Evolutionary conservation across 1,140 invertebrate species (phyloP).

Genomic region (Ceratina calcarata): DNA sequence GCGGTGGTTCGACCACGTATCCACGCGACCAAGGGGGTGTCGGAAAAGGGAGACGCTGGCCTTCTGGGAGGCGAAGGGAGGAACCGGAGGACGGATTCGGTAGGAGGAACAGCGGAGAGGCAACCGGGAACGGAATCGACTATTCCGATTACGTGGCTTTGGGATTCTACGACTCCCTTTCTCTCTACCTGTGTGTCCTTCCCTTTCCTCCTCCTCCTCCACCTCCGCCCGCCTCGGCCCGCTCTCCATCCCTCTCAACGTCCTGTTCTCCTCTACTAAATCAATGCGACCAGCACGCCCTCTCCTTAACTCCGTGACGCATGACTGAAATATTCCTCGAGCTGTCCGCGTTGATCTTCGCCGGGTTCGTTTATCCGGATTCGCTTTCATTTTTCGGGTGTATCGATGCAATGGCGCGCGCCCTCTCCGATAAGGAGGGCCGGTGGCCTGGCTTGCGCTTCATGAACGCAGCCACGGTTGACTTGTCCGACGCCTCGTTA

Average conservation of each 20-base stretch:
- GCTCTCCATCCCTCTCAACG: slow-evolving; percentile 27
- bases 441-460: background rate
- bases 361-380: slow-evolving; percentile 44
- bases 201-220: background rate
- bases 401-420: slow-evolving; percentile 33
- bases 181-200: background rate
- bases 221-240: background rate
- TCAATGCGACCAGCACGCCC: slow-evolving; percentile 71
- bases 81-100: slow-evolving; percentile 13
- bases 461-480: background rate
- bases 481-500: slow-evolving; percentile 28
- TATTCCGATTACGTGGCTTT: slow-evolving; percentile 78
- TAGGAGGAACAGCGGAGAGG: slow-evolving; percentile 51
- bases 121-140: slow-evolving; percentile 71
- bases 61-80: slow-evolving; percentile 11
- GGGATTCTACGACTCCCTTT: slow-evolving; percentile 63
- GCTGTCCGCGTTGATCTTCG: slow-evolving; percentile 54
- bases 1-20: slow-evolving; percentile 75
- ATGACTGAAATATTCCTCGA: slow-evolving; percentile 64
- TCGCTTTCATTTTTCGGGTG: slow-evolving; percentile 23
- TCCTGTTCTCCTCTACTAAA: slow-evolving; percentile 67
- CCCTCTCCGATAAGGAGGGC: background rate
- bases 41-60: slow-evolving; percentile 23
- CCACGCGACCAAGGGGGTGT: slow-evolving; percentile 72
- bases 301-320: slow-evolving; percentile 69